Conservation (phyloP, 2,113 vertebrate genomes). For the Nerophis ophidion region DNA sequence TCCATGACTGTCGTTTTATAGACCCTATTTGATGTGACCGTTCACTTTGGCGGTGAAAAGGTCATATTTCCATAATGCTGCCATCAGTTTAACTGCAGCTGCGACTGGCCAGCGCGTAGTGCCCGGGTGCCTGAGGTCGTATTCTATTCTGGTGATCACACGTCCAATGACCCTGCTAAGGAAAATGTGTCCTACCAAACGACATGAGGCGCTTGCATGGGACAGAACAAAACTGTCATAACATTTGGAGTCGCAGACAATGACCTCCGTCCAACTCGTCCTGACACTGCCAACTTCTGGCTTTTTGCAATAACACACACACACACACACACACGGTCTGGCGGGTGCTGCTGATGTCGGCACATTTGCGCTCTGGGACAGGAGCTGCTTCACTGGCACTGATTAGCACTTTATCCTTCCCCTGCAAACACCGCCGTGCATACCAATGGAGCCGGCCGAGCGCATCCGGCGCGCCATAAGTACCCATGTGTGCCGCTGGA, state of each 20-base stretch:
- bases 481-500: background rate
- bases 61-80: background rate
- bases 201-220: too few relatives aligned
- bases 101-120: background rate
- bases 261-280: conserved; percentile 1
- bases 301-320: background rate
- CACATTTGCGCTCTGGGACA: conserved; percentile 67
- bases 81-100: background rate
- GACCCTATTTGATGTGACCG: background rate
- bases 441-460: conserved; percentile 55
- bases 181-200: background rate
- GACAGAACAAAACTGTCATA: background rate
- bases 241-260: background rate
- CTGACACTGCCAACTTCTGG: background rate
- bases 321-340: conserved; percentile 30
- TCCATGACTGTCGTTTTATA: background rate
- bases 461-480: background rate
- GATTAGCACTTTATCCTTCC: conserved; percentile 64
- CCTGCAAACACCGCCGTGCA: conserved; percentile 54
- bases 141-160: background rate
- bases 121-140: background rate
- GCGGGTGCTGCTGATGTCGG: conserved; percentile 63
- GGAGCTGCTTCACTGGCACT: conserved; percentile 64
- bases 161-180: background rate
- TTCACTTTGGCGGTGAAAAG: background rate